Evolutionary conservation across 2,113 vertebrate species (phyloP), one percentile per base, ranked within the genome.

Genomic region (Colaptes auratus): DNA sequence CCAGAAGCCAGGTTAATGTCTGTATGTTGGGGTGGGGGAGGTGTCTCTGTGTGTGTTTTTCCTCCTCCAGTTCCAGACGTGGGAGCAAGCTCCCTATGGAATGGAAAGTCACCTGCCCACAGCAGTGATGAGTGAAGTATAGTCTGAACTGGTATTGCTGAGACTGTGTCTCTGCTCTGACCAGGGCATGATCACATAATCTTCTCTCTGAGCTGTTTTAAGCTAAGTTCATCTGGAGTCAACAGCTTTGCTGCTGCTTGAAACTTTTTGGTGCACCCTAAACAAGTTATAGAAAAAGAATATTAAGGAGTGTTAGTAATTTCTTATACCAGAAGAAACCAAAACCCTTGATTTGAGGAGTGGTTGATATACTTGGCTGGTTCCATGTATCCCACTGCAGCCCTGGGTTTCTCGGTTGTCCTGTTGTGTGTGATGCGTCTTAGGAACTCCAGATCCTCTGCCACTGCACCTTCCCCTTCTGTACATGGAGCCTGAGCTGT

Each of bases 181-280:
- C 98, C 98, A 98, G 98, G 97, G 92, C 44, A 42, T 98, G 98
- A 98, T 93, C 94, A 94, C 3, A 0, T 97, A 97, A 98, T 98
- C 98, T 98, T 98, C 98, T 98, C 98, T 98, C 98, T 98, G 98
- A 98, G 98, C 98, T 96, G 74, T 85, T 64, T 92, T 23, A 95
- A 74, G 53, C 71, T 86, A 58, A 89, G 33, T 52, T 84, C 72
- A 6, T 61, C n/a, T 27, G 9, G 10, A 94, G 46, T 58, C 33
- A 81, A 50, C 24, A 55, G 50, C n/a, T 83, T 67, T 61, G 44
- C 42, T 78, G 5, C n/a, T 30, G 14, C 64, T 76, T 82, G 36
- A 42, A 74, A 71, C 30, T 31, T 48, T 31, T 31, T 19, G 44
- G 35, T 69, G 58, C 4, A 28, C 17, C 5, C 28, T 9, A 42